A percentile compares a stretch with the other conserved stretches of the same genome.
Evolutionary conservation across 2,113 vertebrate species (phyloP).

Genomic region (Poecile atricapillus): DNA sequence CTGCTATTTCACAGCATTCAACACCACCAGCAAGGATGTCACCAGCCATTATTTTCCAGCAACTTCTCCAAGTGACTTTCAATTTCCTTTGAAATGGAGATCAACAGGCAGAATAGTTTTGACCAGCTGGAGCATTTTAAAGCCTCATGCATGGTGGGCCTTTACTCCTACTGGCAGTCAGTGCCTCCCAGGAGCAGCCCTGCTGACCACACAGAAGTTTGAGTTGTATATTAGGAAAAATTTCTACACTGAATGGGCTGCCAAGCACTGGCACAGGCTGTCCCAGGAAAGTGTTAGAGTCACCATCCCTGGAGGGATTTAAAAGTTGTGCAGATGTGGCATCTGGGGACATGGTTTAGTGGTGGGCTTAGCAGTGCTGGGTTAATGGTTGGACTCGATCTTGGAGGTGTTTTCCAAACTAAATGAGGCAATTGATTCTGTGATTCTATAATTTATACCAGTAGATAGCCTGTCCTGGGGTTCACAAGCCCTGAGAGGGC

Average conservation of each 20-base stretch:
- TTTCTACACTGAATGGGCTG: neutral
- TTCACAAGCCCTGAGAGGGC: neutral
- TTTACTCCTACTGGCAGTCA: neutral
- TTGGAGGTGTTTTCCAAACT: neutral
- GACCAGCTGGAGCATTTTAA: neutral
- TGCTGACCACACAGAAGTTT: neutral
- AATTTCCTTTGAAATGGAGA: neutral
- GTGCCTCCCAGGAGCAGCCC: neutral
- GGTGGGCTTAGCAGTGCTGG: neutral
- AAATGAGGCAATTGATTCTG: neutral
- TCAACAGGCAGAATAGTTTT: neutral
- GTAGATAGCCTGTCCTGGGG: rapidly evolving
- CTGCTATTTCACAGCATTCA: neutral
- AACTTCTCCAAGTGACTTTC: neutral
- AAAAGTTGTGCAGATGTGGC: neutral
- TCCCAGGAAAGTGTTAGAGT: neutral
- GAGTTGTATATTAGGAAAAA: neutral
- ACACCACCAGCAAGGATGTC: neutral
- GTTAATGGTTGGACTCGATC: rapidly evolving
- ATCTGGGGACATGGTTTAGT: neutral
- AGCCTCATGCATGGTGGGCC: neutral
- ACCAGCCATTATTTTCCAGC: neutral
- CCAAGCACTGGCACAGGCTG: neutral
- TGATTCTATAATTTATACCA: neutral
- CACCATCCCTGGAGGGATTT: neutral